Base-by-base conservation (phyloP, 2,797 vertebrate species). In the Thamnophis elegans region DNA sequence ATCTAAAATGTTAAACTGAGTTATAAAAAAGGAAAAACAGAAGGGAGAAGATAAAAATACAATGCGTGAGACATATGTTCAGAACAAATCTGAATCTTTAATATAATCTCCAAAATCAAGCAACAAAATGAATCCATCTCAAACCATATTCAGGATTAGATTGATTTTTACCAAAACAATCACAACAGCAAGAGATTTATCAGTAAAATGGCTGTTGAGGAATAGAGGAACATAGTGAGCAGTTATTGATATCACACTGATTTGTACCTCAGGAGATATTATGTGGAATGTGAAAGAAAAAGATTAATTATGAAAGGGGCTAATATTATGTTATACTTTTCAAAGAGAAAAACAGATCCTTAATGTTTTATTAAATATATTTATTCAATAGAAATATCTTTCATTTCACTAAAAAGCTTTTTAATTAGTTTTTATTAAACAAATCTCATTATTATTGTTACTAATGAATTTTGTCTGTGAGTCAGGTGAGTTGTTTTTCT, bases 111-210 rank as follows among this genome's bases (percentile, higher is more conserved):
- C 36, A 58, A 91, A 87, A 26, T 54, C 32, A 91, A 55, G 53
- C 51, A 56, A 42, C 26, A 85, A 86, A 90, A 62, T 14, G 53
- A 20, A n/a, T 28, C 92, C 28, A 60, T 36, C 91, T 92, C 62
- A 94, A 82, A 93, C 93, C 91, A 58, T 51, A 93, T 20, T n/a
- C 36, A 88, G 0, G 0, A n/a, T 85, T 94, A 95, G 90, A 93
- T 0, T 90, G 78, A 95, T 90, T 59, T 55, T 73, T 93, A 3
- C 94, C 58, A 90, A 87, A 32, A n/a, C 53, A 28, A 47, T 42
- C 42, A 95, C 36, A 68, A 91, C 95, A 92, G 42, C 62, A 89
- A 95, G 47, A 8, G 2, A 14, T 62, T 91, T 91, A 91, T 59
- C 90, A 92, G 92, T 89, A 92, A 94, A 92, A 93, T 28, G 12